phyloP scores from a whole-genome alignment of 2,888 invertebrate species.

The Cordilura impudica region DNA sequence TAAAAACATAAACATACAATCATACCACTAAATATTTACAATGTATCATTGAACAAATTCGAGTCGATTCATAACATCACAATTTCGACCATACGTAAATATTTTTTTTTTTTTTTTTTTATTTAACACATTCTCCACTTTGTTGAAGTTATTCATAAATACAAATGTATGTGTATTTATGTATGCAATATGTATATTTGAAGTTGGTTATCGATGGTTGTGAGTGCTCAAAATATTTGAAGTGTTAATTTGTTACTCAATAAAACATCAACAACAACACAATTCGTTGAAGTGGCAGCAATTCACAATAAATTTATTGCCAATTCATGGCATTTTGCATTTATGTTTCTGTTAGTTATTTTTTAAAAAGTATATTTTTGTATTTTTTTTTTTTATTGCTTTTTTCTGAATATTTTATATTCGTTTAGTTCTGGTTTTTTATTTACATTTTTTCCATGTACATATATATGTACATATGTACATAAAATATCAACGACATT shows the following conservation, averaged over 20 bases:
- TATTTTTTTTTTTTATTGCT: not conserved
- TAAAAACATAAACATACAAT: not conserved
- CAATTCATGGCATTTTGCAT: conserved; percentile 47
- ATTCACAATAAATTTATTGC: conserved; percentile 39
- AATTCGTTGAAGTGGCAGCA: conserved; percentile 49
- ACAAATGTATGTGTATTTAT: not conserved
- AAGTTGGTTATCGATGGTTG: no score
- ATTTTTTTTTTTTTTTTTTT: no score
- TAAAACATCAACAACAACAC: conserved; percentile 36
- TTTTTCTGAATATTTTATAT: conserved; percentile 4
- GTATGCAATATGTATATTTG: not conserved
- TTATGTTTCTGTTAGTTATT: conserved; percentile 3
- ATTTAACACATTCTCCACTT: not conserved
- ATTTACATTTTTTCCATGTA: conserved; percentile 4
- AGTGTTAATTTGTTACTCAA: conserved; percentile 58
- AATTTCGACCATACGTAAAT: not conserved
- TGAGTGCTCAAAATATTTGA: conserved; percentile 36
- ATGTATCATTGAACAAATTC: not conserved
- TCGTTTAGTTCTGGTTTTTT: not conserved
- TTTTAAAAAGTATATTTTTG: conserved; percentile 1
- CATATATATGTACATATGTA: not conserved
- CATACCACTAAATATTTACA: no score
- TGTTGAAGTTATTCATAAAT: not conserved
- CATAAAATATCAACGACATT: not conserved
- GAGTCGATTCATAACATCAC: not conserved